A percentile compares a stretch with the other conserved stretches of the same genome.
Conservation (phyloP, 53 echinoderm and acorn worm species). For the Echinarachnius parma region DNA sequence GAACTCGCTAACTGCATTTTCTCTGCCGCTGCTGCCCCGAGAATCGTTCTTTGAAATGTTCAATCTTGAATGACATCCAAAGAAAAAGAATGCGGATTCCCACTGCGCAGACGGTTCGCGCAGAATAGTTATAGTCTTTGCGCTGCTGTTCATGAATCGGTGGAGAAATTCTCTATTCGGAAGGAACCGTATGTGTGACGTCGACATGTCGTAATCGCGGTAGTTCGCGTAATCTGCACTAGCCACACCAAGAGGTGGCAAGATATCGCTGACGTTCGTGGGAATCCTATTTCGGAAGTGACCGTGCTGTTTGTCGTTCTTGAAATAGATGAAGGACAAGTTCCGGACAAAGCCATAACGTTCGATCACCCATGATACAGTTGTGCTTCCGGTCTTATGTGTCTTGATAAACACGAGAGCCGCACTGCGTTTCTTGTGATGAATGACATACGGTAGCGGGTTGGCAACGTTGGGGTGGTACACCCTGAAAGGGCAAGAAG, state of each 20-base stretch:
- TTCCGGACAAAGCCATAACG: slow-evolving; percentile 23
- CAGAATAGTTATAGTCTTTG: slow-evolving; percentile 9
- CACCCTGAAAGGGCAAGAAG: too few relatives aligned
- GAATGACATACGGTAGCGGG: too few relatives aligned
- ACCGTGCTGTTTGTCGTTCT: background rate
- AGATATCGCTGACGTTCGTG: background rate
- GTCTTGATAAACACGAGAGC: slow-evolving; percentile 35
- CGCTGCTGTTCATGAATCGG: background rate
- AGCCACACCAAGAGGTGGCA: slow-evolving; percentile 9
- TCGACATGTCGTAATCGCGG: slow-evolving; percentile 9
- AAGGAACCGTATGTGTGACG: slow-evolving; percentile 18
- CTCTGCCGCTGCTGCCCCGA: too few relatives aligned
- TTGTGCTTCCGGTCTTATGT: slow-evolving; percentile 37
- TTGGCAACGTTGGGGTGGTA: too few relatives aligned
- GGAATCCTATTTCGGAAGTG: background rate
- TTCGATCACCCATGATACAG: slow-evolving; percentile 5
- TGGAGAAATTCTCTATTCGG: slow-evolving; percentile 1
- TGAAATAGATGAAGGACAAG: slow-evolving; percentile 13
- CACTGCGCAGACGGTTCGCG: slow-evolving; percentile 27
- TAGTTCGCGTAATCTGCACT: background rate
- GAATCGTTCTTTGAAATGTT: too few relatives aligned
- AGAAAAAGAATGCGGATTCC: slow-evolving; percentile 30
- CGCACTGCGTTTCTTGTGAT: too few relatives aligned
- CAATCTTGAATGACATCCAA: too few relatives aligned
- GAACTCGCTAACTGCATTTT: too few relatives aligned